A percentile compares a stretch with the other conserved stretches of the same genome.
These are phyloP conservation scores for Chloropsis hardwickii DNA, from an alignment of 2,113 vertebrate genomes.

Conservation along the genomic window DNA sequence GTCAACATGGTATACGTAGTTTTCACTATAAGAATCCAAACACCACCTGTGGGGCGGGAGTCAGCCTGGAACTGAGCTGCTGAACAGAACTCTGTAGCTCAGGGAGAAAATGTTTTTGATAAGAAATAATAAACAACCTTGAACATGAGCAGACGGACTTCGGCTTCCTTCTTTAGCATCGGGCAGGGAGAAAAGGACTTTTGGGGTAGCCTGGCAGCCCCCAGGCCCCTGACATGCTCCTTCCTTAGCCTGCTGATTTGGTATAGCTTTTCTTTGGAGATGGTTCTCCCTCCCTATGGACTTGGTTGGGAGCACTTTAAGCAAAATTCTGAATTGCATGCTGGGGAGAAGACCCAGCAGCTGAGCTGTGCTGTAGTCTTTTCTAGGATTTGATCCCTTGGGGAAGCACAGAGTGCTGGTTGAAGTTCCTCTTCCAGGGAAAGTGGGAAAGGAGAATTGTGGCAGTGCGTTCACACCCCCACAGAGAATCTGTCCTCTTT, in stretches of 20 bases:
- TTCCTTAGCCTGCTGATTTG: background rate
- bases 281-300: background rate
- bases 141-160: no score
- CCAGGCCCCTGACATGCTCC: background rate
- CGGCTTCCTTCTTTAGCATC: no score
- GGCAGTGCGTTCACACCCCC: no score
- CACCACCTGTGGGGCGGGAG: no score
- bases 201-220: no score
- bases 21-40: no score
- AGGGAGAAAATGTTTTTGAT: no score
- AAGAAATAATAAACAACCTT: no score
- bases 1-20: no score
- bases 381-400: background rate
- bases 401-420: fast-evolving
- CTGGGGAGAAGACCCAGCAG: background rate
- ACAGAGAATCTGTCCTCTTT: background rate
- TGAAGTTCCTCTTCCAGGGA: background rate
- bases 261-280: background rate
- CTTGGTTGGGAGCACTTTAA: background rate
- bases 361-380: background rate
- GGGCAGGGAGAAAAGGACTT: no score
- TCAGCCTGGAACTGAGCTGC: no score
- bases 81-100: no score
- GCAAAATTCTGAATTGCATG: background rate
- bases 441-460: background rate